phyloP scores from a whole-genome alignment of 2,113 vertebrate genomes.

The Corythaixoides concolor region DNA sequence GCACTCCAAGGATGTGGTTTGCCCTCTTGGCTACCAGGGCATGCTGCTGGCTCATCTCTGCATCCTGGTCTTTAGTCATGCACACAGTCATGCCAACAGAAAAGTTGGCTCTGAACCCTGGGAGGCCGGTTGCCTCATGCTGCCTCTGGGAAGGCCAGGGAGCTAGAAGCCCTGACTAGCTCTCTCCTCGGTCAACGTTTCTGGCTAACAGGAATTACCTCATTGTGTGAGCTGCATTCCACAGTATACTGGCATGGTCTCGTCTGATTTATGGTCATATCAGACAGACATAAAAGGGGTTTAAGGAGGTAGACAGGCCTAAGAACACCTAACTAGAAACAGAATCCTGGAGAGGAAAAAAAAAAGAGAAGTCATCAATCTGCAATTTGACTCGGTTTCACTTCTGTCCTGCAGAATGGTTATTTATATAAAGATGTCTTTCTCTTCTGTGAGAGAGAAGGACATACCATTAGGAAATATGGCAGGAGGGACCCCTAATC shows the following conservation, averaged over 20 bases:
- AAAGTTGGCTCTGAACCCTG: background rate
- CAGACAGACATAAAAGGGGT: background rate
- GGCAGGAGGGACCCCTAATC: background rate
- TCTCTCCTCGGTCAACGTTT: background rate
- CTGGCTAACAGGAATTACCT: background rate
- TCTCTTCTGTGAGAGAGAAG: background rate
- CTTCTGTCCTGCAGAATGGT: background rate
- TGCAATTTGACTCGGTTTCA: background rate
- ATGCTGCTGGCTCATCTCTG: background rate
- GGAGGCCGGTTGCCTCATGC: fast-evolving
- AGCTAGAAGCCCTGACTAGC: background rate
- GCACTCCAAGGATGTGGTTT: background rate
- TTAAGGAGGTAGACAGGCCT: background rate
- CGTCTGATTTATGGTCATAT: background rate
- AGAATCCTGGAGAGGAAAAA: background rate
- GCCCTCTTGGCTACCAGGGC: background rate
- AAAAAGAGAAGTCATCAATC: background rate
- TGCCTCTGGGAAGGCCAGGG: background rate
- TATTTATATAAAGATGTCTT: background rate
- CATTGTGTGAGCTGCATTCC: fast-evolving
- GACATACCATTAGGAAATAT: background rate
- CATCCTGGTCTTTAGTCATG: background rate
- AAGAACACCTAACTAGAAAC: background rate
- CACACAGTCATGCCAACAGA: background rate
- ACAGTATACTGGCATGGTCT: background rate